These are phyloP conservation scores for Anthopleura xanthogrammica DNA, from an alignment of 92 coral and sea anemone species.

Conservation along the genomic window DNA sequence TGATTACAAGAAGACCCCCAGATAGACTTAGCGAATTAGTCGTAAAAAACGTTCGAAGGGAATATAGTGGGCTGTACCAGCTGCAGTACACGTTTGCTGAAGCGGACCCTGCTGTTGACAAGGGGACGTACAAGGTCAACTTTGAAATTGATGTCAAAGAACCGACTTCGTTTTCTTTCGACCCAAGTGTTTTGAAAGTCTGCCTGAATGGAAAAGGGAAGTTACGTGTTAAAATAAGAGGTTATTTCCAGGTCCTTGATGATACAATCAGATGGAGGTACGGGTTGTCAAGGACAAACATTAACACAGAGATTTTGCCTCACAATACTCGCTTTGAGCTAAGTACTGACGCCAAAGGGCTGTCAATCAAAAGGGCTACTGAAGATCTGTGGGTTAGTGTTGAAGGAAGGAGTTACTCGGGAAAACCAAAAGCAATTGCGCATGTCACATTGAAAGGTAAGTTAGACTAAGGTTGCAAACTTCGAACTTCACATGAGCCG, in stretches of 20 bases:
- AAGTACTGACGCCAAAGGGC: slow-evolving; percentile 51
- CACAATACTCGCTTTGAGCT: slow-evolving; percentile 61
- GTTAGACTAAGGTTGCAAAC: neutral
- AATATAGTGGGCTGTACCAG: slow-evolving; percentile 67
- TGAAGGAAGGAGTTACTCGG: slow-evolving; percentile 69
- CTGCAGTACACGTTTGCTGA: slow-evolving; percentile 70
- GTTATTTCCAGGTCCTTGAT: slow-evolving; percentile 58
- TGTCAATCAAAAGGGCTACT: slow-evolving; percentile 43
- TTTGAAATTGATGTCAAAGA: slow-evolving; percentile 68
- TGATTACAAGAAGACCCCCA: slow-evolving; percentile 54
- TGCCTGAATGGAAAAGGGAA: slow-evolving; percentile 66
- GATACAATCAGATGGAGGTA: slow-evolving; percentile 76
- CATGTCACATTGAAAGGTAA: slow-evolving; percentile 68
- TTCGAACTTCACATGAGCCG: too few species aligned
- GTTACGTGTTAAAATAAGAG: slow-evolving; percentile 43
- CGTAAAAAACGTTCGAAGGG: slow-evolving; percentile 30
- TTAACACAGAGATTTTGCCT: slow-evolving; percentile 48
- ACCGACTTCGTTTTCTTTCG: slow-evolving; percentile 58
- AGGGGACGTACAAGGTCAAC: slow-evolving; percentile 58
- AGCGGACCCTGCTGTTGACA: slow-evolving; percentile 71
- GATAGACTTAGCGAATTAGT: slow-evolving; percentile 40
- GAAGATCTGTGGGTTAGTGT: slow-evolving; percentile 59
- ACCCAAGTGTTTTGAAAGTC: slow-evolving; percentile 51
- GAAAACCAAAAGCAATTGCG: slow-evolving; percentile 54
- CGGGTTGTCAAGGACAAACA: slow-evolving; percentile 32